These are phyloP conservation scores for Carassius carassius DNA, from an alignment of 2,113 vertebrate species.

Conservation along the genomic window DNA sequence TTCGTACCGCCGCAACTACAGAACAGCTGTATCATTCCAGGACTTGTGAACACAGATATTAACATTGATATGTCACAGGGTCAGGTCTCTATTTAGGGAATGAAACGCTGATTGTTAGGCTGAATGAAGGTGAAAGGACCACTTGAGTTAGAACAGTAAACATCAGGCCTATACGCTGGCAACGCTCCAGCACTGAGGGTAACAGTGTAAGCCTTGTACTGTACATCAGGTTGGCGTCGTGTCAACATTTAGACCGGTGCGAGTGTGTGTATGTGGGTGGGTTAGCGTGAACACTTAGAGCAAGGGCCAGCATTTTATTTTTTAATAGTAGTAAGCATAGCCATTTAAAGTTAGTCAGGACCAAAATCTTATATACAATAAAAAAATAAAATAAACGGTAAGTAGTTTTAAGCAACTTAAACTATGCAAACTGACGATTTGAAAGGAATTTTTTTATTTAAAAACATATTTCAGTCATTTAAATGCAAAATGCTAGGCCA, in stretches of 20 bases:
- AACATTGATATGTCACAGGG: constrained; percentile 56
- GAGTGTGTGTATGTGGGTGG: constrained; percentile 10
- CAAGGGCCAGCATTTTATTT: not conserved
- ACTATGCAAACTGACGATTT: not conserved
- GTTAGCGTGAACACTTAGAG: not conserved
- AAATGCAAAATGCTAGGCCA: not conserved
- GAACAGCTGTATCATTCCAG: constrained; percentile 48
- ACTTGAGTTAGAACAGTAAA: constrained; percentile 53
- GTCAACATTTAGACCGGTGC: constrained; percentile 18
- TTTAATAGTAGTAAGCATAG: not conserved
- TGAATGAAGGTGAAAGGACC: constrained; percentile 54
- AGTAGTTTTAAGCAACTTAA: not conserved
- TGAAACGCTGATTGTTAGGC: constrained; percentile 57
- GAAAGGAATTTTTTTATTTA: not conserved
- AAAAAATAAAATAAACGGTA: not conserved
- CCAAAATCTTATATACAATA: not conserved
- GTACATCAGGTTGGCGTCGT: constrained; percentile 25
- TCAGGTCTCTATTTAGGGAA: constrained; percentile 58
- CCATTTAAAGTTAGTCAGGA: not conserved
- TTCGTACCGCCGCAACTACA: not conserved
- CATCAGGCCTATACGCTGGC: constrained; percentile 47
- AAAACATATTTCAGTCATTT: not conserved
- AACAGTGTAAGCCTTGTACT: constrained; percentile 57
- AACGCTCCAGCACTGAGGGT: constrained; percentile 27
- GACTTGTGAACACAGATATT: constrained; percentile 56